A percentile compares a stretch with the other conserved stretches of the same genome.
Conservation (phyloP, 2,888 invertebrate species). For the Calliphora vomitoria region DNA sequence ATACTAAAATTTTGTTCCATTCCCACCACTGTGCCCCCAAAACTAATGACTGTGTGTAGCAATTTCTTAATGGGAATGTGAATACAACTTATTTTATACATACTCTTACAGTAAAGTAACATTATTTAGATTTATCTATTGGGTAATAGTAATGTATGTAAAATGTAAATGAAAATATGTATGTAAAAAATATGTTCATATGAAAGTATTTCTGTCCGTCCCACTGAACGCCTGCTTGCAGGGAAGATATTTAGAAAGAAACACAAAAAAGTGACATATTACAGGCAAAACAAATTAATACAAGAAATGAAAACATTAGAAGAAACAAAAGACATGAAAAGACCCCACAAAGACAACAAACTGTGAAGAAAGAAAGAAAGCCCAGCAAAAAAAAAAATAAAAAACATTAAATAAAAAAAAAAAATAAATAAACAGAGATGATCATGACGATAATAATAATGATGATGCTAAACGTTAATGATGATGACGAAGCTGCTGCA, state of each 20-base stretch:
- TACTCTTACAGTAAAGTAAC: constrained; percentile 4
- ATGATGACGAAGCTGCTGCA: constrained; percentile 28
- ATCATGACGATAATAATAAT: constrained; percentile 4
- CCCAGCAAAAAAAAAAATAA: neutral
- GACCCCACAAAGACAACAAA: constrained; percentile 61
- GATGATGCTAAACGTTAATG: constrained; percentile 22
- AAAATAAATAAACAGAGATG: neutral
- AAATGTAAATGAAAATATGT: constrained; percentile 18
- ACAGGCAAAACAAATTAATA: constrained; percentile 44
- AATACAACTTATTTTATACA: neutral
- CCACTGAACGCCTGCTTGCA: neutral
- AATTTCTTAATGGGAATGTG: constrained; percentile 26
- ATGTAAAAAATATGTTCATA: neutral
- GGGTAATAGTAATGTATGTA: constrained; percentile 24
- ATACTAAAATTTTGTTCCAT: neutral
- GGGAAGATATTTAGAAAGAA: constrained; percentile 30
- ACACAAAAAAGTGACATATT: constrained; percentile 41
- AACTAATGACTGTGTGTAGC: neutral
- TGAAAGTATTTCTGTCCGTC: constrained; percentile 25
- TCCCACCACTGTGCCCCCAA: neutral
- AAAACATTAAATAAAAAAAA: constrained; percentile 15
- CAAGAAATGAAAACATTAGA: constrained; percentile 31
- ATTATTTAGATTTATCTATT: constrained; percentile 65
- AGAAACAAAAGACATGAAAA: constrained; percentile 45
- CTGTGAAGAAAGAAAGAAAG: constrained; percentile 49